A percentile compares a stretch with the other conserved stretches of the same genome.
Evolutionary conservation across 1,140 invertebrate species (phyloP).

Genomic region (Chlorops oryzae): DNA sequence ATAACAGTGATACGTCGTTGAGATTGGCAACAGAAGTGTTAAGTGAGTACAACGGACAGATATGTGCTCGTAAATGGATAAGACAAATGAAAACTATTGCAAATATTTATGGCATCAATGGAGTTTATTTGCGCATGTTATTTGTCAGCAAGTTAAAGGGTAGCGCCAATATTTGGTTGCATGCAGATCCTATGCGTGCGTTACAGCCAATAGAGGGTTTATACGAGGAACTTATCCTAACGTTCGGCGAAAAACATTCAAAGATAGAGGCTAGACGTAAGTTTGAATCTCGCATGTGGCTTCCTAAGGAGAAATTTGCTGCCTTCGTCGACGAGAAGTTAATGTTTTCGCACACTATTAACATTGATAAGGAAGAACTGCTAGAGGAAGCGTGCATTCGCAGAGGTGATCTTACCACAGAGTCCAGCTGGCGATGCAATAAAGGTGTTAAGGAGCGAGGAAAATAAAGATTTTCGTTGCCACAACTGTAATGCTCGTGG

Average conservation of each 20-base stretch:
- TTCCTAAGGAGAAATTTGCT: neutral
- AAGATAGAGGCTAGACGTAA: neutral
- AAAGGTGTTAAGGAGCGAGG: neutral
- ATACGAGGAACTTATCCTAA: neutral
- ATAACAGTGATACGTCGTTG: no score
- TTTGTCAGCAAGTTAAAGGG: no score
- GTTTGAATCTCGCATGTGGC: neutral
- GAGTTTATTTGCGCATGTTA: no score
- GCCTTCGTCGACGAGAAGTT: neutral
- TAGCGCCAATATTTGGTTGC: no score
- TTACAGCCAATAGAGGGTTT: neutral
- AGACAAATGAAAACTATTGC: no score
- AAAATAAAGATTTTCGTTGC: neutral
- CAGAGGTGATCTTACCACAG: neutral
- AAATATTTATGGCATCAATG: no score
- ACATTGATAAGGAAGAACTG: neutral
- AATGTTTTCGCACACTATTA: neutral
- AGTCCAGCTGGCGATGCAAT: neutral
- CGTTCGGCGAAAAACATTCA: neutral
- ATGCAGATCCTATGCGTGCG: neutral
- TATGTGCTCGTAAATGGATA: no score
- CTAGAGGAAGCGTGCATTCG: neutral
- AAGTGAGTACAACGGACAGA: no score
- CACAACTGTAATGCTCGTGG: neutral
- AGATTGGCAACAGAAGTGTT: no score